phyloP scores from a whole-genome alignment of 2,797 vertebrate genomes.

The Enteromius viviparus region DNA sequence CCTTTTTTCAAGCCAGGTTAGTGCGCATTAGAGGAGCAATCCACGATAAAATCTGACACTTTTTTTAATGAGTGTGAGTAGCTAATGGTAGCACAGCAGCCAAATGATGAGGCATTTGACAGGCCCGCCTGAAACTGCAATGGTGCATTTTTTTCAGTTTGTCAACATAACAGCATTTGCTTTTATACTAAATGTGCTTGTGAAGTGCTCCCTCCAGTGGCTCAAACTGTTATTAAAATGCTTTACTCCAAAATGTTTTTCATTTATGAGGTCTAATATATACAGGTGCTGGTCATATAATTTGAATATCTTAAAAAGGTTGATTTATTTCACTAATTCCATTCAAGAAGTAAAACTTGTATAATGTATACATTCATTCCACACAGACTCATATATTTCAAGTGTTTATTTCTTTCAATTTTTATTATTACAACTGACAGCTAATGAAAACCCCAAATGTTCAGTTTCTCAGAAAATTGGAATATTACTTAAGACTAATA shows the following conservation, averaged over 20 bases:
- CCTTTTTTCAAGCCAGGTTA: background rate
- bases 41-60: background rate
- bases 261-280: background rate
- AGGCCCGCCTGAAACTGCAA: background rate
- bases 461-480: no score
- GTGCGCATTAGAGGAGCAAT: background rate
- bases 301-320: no score
- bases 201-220: constrained; percentile 43
- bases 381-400: no score
- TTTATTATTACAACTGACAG: no score
- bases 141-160: background rate
- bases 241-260: background rate
- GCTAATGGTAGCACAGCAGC: background rate
- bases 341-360: no score
- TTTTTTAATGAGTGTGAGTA: background rate
- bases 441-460: no score
- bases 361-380: no score
- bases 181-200: background rate
- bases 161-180: background rate
- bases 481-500: no score
- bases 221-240: background rate
- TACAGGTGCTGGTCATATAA: no score
- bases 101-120: background rate
- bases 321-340: background rate
- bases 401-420: no score